Base-by-base conservation (phyloP, 2,888 invertebrate species). In the Drosophila aldrichi region DNA sequence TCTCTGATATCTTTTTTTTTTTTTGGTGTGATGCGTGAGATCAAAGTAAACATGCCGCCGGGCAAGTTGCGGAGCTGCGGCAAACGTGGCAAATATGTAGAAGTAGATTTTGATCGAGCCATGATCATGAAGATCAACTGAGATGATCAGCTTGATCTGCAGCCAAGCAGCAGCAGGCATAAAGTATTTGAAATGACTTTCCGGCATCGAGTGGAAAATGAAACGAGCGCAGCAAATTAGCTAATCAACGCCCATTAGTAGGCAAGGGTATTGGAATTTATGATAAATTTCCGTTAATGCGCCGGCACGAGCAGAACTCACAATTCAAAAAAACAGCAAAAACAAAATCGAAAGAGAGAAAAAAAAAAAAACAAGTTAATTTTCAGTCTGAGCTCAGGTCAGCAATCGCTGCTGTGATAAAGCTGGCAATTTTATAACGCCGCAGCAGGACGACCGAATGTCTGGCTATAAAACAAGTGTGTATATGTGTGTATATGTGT, bases 241-340 rank as follows among this genome's bases (percentile, higher is more conserved):
- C 86, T 90, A 86, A 86, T 86, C 86, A 86, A 86, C 86, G 86
- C 90, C 89, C 89, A 86, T 90, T 90, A 90, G 88, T 76, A 81
- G 74, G 67, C 81, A 67, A 88, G 68, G 63, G 81, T 88, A 84
- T 88, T 81, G 89, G 86, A 86, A 86, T 86, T 90, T 86, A 90
- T 90, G 86, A 86, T 86, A 86, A 86, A 86, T 86, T 81, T 90
- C 88, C 82, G 86, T 84, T 89, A 85, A 90, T 72, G 71, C 71
- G 68, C 52, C 51, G 52, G 74, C 89, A 85, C 79, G 73, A 76
- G 86, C 77, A 90, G 90, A 90, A 70, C 84, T 74, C 90, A 82
- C 84, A 90, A 84, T 74, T 90, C 89, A 90, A 87, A 74, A 88
- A 88, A 90, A 79, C 85, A 84, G 3, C 12, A 49, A 34, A 1